phyloP scores from a whole-genome alignment of 1,140 invertebrate genomes.

The Drosophila teissieri region DNA sequence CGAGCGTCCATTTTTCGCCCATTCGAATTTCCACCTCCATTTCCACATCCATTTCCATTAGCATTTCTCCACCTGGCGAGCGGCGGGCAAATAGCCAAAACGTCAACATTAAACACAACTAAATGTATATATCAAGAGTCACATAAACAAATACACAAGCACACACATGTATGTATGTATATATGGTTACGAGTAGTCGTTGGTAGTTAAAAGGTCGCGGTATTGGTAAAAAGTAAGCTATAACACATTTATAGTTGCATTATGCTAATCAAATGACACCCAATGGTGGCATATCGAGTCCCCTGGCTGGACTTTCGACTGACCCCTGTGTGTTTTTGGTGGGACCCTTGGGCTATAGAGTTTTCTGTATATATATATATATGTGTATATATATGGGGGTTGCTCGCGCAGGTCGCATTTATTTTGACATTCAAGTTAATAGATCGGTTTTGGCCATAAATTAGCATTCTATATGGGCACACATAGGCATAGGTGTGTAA shows the following conservation, averaged over 20 bases:
- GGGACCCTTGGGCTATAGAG: neutral
- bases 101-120: conserved; percentile 78
- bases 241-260: conserved; percentile 80
- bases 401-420: conserved; percentile 55
- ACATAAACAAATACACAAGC: conserved; percentile 3
- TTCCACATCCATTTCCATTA: too few species aligned
- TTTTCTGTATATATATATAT: neutral
- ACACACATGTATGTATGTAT: too few species aligned
- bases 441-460: conserved; percentile 82
- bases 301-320: conserved; percentile 31
- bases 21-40: conserved; percentile 39
- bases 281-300: conserved; percentile 75
- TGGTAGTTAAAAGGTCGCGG: conserved; percentile 34
- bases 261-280: conserved; percentile 83
- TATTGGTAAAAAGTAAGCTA: conserved; percentile 71
- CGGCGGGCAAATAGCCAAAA: conserved; percentile 53
- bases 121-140: conserved; percentile 65
- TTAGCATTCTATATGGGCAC: conserved; percentile 78
- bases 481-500: conserved; percentile 60
- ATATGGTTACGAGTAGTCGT: too few species aligned
- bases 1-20: conserved; percentile 44
- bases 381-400: conserved; percentile 31
- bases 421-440: conserved; percentile 83
- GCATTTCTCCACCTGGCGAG: conserved; percentile 61
- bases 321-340: conserved; percentile 21